Evolutionary conservation across 1,140 invertebrate genomes (phyloP).

Genomic region (Ephestia elutella): DNA sequence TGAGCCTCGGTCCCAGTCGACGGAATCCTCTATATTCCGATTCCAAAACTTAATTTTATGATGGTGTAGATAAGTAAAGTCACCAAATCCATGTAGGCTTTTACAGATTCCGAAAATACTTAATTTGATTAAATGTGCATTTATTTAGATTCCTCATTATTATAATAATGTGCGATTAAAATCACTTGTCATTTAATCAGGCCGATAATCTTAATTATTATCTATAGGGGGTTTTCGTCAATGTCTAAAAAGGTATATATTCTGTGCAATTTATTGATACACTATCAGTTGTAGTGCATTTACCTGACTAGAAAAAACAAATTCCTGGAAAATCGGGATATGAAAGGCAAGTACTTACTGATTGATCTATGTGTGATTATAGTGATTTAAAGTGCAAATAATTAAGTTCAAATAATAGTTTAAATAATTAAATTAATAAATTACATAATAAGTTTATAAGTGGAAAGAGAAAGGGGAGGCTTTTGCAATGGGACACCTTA

Average conservation of each 20-base stretch:
- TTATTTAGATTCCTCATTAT: not conserved
- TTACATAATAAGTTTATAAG: too few species aligned
- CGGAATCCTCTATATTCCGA: too few species aligned
- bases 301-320: slow-evolving; percentile 6
- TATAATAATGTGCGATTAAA: not conserved
- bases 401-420: not conserved
- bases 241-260: slow-evolving; percentile 19
- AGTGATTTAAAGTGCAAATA: not conserved
- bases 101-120: too few species aligned
- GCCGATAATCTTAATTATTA: slow-evolving; percentile 26
- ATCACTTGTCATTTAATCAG: slow-evolving; percentile 19
- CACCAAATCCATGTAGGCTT: too few species aligned
- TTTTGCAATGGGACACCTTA: too few species aligned
- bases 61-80: too few species aligned
- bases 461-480: too few species aligned
- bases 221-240: slow-evolving; percentile 4
- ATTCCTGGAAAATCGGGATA: slow-evolving; percentile 17
- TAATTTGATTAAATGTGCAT: not conserved
- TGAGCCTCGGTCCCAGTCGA: too few species aligned
- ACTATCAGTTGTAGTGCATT: slow-evolving; percentile 24
- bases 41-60: too few species aligned
- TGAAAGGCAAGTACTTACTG: slow-evolving; percentile 24
- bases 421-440: too few species aligned
- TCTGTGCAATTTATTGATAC: slow-evolving; percentile 16
- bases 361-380: not conserved